Base-by-base conservation (phyloP, 2,888 invertebrate genomes). In the Andrena minutula region DNA sequence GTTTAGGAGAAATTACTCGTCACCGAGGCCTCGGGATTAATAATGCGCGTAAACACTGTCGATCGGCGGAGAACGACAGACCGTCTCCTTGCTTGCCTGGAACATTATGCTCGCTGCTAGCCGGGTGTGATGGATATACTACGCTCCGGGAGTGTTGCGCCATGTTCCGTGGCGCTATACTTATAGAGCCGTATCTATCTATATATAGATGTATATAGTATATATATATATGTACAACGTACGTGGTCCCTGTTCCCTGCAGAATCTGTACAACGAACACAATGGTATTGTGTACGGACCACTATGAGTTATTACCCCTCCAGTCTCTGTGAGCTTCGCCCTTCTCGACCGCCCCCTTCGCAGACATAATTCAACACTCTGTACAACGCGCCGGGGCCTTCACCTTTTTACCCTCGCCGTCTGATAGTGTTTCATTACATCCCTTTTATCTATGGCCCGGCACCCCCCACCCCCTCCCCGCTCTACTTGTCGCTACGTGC, bases 241-340 rank as follows among this genome's bases (percentile, higher is more conserved):
- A 70, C 41, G 65, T 49, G 71, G 79, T 72, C 75, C 87, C 92
- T 92, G 93, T 90, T 93, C 91, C 86, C 89, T 88, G 90, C 91
- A 93, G 93, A 92, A 92, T 92, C 92, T 90, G 89, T 90, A 92
- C 90, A 89, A 90, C 91, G 90, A 91, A 88, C 91, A 92, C 92
- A 93, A 92, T 92, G 92, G 92, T 91, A 93, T 93, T 93, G 93
- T 93, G 92, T 89, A 88, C 89, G 90, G 89, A 89, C 90, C 90
- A 85, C 87, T 88, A 91, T 93, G 92, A 93, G 91, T 93, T 93
- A 93, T 93, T 92, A 91, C 91, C 90, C 90, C 89, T 90, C 89
- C 88, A 89, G 90, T 91, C 89, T 89, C 88, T 87, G 65, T 20
- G 87, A 86, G 89, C 85, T 79, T 86, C 83, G 69, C 83, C 85